Evolutionary conservation across 2,113 vertebrate genomes (phyloP).

Genomic region (Catagonus wagneri): DNA sequence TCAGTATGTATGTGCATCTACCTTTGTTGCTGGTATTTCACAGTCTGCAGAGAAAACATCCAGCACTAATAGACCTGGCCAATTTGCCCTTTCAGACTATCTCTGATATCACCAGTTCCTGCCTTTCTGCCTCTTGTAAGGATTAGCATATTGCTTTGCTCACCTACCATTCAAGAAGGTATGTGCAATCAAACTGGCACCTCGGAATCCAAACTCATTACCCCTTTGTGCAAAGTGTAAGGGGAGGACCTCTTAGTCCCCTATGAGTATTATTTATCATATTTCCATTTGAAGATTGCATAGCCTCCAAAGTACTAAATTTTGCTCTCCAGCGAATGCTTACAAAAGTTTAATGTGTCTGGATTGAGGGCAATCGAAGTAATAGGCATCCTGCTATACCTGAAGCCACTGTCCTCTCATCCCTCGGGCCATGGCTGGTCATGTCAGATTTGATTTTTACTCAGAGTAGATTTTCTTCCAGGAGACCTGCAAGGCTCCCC

Average conservation of each 20-base stretch:
- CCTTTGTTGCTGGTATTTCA: neutral
- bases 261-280: conserved; percentile 50
- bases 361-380: neutral
- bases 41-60: neutral
- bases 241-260: neutral
- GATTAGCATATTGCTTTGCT: neutral
- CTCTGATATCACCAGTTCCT: neutral
- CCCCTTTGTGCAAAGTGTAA: neutral
- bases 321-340: neutral
- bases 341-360: neutral
- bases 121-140: neutral
- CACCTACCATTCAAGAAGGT: neutral
- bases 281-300: neutral
- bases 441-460: neutral
- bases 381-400: neutral
- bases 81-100: neutral
- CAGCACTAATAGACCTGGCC: neutral
- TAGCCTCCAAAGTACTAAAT: neutral
- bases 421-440: neutral
- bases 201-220: neutral
- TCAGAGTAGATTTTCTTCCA: neutral
- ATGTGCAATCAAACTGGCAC: neutral
- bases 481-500: rapidly evolving
- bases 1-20: neutral
- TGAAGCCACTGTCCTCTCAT: neutral